Percentiles rank a stretch among this genome's conserved stretches.
Conservation (phyloP, 2,797 vertebrate genomes). For the Smutsia gigantea region DNA sequence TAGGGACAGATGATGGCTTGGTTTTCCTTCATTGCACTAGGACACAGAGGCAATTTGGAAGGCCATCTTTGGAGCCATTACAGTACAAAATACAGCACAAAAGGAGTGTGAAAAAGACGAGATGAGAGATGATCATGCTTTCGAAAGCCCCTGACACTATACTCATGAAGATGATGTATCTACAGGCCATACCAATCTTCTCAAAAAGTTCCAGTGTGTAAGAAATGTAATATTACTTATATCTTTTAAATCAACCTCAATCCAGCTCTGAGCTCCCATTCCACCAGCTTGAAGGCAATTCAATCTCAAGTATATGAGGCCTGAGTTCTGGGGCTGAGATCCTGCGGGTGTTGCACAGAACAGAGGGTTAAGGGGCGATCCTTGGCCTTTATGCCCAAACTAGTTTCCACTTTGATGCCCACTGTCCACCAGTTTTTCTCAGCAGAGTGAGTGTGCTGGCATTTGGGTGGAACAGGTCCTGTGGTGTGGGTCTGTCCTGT, state of each 20-base stretch:
- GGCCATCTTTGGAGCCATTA: neutral
- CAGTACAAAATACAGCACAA: neutral
- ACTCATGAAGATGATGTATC: neutral
- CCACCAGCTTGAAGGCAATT: neutral
- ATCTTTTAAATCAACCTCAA: slow-evolving; percentile 24
- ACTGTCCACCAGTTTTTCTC: neutral
- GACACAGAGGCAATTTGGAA: neutral
- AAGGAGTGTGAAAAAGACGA: neutral
- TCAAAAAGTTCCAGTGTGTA: neutral
- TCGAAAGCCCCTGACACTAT: neutral
- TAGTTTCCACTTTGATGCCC: neutral
- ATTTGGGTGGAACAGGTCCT: neutral
- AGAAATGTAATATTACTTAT: neutral
- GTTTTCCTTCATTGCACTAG: neutral
- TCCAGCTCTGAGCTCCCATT: neutral
- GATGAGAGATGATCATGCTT: neutral
- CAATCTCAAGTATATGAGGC: neutral
- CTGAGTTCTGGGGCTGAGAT: neutral
- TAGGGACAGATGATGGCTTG: neutral
- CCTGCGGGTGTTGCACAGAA: neutral
- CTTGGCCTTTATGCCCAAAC: neutral
- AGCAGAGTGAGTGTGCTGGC: neutral
- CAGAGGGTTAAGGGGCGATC: neutral
- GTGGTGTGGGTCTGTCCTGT: neutral
- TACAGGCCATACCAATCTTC: neutral